A percentile compares a stretch with the other conserved stretches of the same genome.
Conservation (phyloP, 2,888 invertebrate genomes). For the Epinotia ramella region DNA sequence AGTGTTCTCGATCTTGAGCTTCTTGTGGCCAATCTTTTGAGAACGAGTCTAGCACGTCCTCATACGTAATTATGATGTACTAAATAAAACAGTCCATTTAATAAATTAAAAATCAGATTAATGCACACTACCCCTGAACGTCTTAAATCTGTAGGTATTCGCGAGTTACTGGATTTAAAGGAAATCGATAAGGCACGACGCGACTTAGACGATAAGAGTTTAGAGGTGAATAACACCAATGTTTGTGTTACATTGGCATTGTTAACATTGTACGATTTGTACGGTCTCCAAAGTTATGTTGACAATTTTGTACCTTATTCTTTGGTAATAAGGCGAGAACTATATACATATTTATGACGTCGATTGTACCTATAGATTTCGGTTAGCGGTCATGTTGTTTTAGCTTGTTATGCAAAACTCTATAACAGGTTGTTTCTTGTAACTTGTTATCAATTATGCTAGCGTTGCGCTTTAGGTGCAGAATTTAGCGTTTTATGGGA, state of each 20-base stretch:
- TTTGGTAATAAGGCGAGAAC: neutral
- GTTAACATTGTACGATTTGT: constrained; percentile 6
- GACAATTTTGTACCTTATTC: neutral
- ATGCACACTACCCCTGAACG: neutral
- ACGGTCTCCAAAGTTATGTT: neutral
- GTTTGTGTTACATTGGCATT: constrained; percentile 35
- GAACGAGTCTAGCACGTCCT: too few relatives aligned
- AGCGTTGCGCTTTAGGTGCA: neutral
- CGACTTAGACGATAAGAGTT: constrained; percentile 25
- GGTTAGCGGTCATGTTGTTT: neutral
- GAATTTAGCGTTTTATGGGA: neutral
- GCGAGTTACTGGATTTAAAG: constrained; percentile 15
- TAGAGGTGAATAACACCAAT: constrained; percentile 39
- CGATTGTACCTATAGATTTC: neutral
- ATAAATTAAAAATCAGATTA: neutral
- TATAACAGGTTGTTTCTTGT: neutral
- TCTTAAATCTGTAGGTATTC: constrained; percentile 2
- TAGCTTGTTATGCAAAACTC: neutral
- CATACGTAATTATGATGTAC: too few relatives aligned
- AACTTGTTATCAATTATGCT: neutral
- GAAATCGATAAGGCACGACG: constrained; percentile 36
- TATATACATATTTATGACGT: neutral
- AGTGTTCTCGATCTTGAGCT: too few relatives aligned
- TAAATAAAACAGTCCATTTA: too few relatives aligned
- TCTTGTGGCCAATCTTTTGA: too few relatives aligned